Conservation (phyloP, 2,888 invertebrate genomes). For the Hypercompe scribonia region DNA sequence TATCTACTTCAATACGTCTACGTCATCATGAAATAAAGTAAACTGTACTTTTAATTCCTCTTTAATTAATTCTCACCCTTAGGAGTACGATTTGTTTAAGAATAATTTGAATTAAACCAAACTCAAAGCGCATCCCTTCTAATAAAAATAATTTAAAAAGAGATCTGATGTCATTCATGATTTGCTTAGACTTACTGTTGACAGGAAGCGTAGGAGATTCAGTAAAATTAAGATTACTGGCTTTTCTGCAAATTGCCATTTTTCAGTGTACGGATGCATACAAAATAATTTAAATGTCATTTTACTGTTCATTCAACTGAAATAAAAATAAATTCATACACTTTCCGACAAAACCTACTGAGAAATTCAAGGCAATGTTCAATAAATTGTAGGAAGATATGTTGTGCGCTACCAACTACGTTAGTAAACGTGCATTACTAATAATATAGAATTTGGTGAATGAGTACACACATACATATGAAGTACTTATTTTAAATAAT, state of each 20-base stretch:
- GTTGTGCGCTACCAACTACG: background rate
- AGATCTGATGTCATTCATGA: too few relatives aligned
- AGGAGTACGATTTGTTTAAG: too few relatives aligned
- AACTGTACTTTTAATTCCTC: too few relatives aligned
- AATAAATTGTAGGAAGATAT: background rate
- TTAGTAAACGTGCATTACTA: background rate
- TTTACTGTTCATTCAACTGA: background rate
- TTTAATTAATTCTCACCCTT: too few relatives aligned
- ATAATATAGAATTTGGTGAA: background rate
- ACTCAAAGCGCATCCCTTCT: too few relatives aligned
- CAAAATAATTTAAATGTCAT: background rate
- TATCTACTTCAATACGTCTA: too few relatives aligned
- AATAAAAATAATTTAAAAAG: too few relatives aligned
- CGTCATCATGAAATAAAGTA: too few relatives aligned
- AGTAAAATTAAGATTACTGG: too few relatives aligned
- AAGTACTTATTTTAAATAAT: background rate
- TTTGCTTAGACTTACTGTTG: too few relatives aligned
- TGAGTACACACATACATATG: background rate
- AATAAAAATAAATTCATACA: background rate
- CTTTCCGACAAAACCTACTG: background rate
- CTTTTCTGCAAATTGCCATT: background rate
- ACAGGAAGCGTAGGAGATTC: too few relatives aligned
- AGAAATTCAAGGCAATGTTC: background rate
- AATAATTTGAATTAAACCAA: too few relatives aligned
- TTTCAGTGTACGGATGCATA: background rate